Conservation (phyloP, 2,888 invertebrate genomes). For the Pegoplata infirma region DNA sequence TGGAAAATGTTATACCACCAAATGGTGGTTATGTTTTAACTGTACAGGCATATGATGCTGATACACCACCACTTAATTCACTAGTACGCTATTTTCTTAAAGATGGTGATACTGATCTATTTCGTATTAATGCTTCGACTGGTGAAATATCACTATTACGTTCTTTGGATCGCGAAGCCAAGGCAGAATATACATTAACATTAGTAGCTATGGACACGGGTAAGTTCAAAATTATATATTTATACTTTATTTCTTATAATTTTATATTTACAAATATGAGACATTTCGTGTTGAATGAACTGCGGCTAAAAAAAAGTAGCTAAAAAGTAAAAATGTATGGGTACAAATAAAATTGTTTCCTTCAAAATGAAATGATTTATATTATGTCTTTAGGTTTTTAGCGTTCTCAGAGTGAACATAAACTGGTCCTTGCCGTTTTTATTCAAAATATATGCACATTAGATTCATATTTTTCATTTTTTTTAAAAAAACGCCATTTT, state of each 20-base stretch:
- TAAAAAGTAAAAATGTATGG: too few species aligned
- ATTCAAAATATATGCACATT: too few species aligned
- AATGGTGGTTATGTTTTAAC: slow-evolving; percentile 89
- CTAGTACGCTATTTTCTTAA: slow-evolving; percentile 95
- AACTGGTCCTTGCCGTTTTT: too few species aligned
- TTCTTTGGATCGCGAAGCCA: slow-evolving; percentile 90
- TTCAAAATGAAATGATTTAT: too few species aligned
- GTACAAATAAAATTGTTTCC: too few species aligned
- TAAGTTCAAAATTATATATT: slow-evolving; percentile 78
- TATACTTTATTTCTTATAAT: background rate
- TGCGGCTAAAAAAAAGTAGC: too few species aligned
- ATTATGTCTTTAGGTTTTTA: too few species aligned
- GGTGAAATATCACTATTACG: slow-evolving; percentile 92
- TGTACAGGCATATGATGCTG: slow-evolving; percentile 93
- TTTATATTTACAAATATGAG: slow-evolving; percentile 17
- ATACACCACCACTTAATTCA: slow-evolving; percentile 92
- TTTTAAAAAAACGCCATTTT: too few species aligned
- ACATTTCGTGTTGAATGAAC: too few species aligned
- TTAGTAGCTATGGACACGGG: slow-evolving; percentile 97
- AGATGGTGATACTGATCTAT: slow-evolving; percentile 94
- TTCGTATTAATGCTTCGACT: slow-evolving; percentile 93
- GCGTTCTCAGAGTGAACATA: too few species aligned
- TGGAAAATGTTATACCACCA: slow-evolving; percentile 93
- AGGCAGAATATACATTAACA: slow-evolving; percentile 90
- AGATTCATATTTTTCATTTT: too few species aligned